These are phyloP conservation scores for Rhogogaster chlorosoma DNA, from an alignment of 2,888 invertebrate genomes.

Conservation along the genomic window DNA sequence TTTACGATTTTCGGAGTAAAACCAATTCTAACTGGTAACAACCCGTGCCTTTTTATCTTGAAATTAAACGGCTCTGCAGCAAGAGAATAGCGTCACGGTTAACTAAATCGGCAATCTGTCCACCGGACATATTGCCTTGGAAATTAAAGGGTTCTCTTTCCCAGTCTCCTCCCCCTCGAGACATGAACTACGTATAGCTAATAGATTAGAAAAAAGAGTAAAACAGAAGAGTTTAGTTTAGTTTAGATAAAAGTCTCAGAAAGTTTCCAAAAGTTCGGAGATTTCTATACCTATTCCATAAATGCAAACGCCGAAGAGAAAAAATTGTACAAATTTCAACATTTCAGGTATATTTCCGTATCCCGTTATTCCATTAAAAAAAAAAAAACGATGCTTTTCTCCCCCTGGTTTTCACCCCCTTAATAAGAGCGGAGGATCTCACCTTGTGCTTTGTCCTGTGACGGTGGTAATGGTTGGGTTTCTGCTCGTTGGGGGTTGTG, in stretches of 20 bases:
- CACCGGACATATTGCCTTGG: conserved; percentile 9
- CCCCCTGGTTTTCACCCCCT: background rate
- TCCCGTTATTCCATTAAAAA: too few species aligned
- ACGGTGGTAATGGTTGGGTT: conserved; percentile 71
- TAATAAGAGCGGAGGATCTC: conserved; percentile 54
- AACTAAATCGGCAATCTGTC: conserved; percentile 23
- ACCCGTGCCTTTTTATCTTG: background rate
- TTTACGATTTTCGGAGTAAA: conserved; percentile 1
- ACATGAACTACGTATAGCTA: background rate
- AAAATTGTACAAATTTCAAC: background rate
- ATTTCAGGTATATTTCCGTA: background rate
- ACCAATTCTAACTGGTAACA: background rate
- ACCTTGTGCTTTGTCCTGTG: conserved; percentile 74
- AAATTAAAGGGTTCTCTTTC: conserved; percentile 9
- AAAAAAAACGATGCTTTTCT: too few species aligned
- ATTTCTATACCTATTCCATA: background rate
- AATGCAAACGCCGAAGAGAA: background rate
- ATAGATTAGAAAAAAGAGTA: background rate
- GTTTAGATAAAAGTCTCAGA: too few species aligned
- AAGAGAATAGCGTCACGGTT: background rate
- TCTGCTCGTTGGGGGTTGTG: conserved; percentile 66
- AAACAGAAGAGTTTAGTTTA: background rate
- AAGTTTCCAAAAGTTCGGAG: too few species aligned
- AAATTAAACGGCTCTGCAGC: background rate
- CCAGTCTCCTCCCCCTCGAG: background rate